phyloP scores from a whole-genome alignment of 1,140 invertebrate genomes.

The Potamilus streckersoni region DNA sequence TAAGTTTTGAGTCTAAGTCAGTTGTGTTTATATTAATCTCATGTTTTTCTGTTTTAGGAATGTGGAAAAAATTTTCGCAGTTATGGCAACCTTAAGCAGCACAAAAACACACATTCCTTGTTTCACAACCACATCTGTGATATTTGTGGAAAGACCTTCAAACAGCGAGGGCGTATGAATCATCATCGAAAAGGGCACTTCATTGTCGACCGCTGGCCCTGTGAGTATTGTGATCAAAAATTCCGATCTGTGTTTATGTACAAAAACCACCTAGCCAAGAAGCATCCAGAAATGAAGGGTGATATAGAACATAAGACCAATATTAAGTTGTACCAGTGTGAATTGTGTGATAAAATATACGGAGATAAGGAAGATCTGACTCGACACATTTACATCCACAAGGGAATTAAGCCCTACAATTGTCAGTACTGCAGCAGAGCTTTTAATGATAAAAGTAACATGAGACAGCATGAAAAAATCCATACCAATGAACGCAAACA shows the following conservation, averaged over 20 bases:
- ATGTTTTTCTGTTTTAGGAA: constrained; percentile 74
- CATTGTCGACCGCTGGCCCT: constrained; percentile 14
- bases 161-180: constrained; percentile 30
- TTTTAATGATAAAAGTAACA: constrained; percentile 38
- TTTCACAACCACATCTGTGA: constrained; percentile 95
- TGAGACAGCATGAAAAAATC: constrained; percentile 28
- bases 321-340: constrained; percentile 25
- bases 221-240: constrained; percentile 23
- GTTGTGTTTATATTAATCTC: constrained; percentile 97
- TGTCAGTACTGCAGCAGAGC: constrained; percentile 50
- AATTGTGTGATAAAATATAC: constrained; percentile 23
- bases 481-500: constrained; percentile 22
- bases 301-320: constrained; percentile 21
- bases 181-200: constrained; percentile 28
- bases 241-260: constrained; percentile 27
- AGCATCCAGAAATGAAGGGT: constrained; percentile 19
- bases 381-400: constrained; percentile 28
- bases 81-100: constrained; percentile 92
- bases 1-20: constrained; percentile 96
- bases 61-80: constrained; percentile 97
- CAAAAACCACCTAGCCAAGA: constrained; percentile 26
- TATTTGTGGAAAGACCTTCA: constrained; percentile 75
- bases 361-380: constrained; percentile 29
- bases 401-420: constrained; percentile 39
- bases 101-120: constrained; percentile 96